Percentiles rank a stretch among this genome's conserved stretches.
These are phyloP conservation scores for Disparrhopalites patrizii DNA, from an alignment of 2,888 invertebrate genomes.

Conservation along the genomic window DNA sequence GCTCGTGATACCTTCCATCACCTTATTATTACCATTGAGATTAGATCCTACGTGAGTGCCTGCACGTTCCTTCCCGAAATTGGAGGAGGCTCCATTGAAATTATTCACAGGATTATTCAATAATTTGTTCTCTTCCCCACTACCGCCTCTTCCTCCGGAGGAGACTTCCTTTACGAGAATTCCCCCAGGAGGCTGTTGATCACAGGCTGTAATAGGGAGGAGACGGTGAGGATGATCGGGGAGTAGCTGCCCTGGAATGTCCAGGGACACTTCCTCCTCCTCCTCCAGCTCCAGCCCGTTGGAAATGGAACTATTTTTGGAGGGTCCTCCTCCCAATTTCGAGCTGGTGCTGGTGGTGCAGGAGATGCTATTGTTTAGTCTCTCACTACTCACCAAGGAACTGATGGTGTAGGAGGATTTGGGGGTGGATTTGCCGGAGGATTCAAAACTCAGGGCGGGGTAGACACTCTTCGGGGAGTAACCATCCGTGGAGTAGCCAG, in stretches of 20 bases:
- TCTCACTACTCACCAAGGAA: slow-evolving; percentile 45
- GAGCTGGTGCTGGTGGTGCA: neutral
- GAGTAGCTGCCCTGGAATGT: neutral
- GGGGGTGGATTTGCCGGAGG: slow-evolving; percentile 41
- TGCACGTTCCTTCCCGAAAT: neutral
- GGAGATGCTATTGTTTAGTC: slow-evolving; percentile 21
- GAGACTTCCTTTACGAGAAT: too few species aligned
- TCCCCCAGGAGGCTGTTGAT: neutral
- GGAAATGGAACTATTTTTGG: slow-evolving; percentile 38
- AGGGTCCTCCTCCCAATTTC: slow-evolving; percentile 4
- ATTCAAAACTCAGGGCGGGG: slow-evolving; percentile 46
- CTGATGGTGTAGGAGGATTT: slow-evolving; percentile 48
- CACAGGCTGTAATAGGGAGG: neutral
- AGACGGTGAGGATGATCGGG: neutral
- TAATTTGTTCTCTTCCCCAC: neutral
- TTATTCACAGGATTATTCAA: slow-evolving; percentile 4
- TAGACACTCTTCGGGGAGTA: slow-evolving; percentile 48
- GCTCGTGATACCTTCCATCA: neutral
- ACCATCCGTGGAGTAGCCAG: slow-evolving; percentile 48
- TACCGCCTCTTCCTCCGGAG: neutral
- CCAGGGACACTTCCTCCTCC: neutral
- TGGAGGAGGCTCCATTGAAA: neutral
- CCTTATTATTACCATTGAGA: slow-evolving; percentile 5
- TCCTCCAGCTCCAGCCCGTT: slow-evolving; percentile 43
- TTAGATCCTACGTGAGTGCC: neutral